Base-by-base conservation (phyloP, 2,113 vertebrate genomes). In the Hippoglossus stenolepis region DNA sequence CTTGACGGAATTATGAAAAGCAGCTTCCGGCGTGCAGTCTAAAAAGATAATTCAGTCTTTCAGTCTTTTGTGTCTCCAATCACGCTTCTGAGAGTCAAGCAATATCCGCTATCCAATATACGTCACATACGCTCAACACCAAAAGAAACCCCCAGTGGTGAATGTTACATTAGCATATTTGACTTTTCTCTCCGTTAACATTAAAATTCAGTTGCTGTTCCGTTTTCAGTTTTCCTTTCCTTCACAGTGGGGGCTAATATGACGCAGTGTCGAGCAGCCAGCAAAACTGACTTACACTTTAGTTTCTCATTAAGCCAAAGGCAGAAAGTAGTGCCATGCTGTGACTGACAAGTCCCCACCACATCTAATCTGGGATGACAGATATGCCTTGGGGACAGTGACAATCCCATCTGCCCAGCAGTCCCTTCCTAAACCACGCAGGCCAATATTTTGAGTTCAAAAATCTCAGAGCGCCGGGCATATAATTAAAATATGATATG, bases 401-500 rank as follows among this genome's bases (percentile, higher is more conserved):
- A 54, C 62, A 74, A 73, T 77, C 49, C 73, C 40, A 73, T 80
- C 76, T 82, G 69, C 45, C 67, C 60, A 47, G 53, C 49, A 56
- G 65, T 45, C 60, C 51, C 38, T 56, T 65, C 24, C n/a, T 38
- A 45, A 67, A 75, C 24, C 49, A 58, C 8, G 49, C 24, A 47
- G 69, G 71, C 49, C 64, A 59, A 21, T 49, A 61, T 53, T 70
- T 84, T 69, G 54, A 73, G 61, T 56, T 77, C 57, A 68, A 68
- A 35, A 61, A 47, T 70, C 70, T 78, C 56, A 20, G 51, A 35
- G 28, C 43, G 57, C 3, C 1, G 23, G 26, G 28, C 15, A 15
- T 14, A 66, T 73, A 66, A 77, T 81, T 86, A 77, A 85, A 82
- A 77, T 60, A 70, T 70, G 68, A 82, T 69, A n/a, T 40, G 26